Percentiles rank a stretch among this genome's conserved stretches.
phyloP scores from a whole-genome alignment of 1,140 invertebrate genomes.

The Ceratosolen solmsi region DNA sequence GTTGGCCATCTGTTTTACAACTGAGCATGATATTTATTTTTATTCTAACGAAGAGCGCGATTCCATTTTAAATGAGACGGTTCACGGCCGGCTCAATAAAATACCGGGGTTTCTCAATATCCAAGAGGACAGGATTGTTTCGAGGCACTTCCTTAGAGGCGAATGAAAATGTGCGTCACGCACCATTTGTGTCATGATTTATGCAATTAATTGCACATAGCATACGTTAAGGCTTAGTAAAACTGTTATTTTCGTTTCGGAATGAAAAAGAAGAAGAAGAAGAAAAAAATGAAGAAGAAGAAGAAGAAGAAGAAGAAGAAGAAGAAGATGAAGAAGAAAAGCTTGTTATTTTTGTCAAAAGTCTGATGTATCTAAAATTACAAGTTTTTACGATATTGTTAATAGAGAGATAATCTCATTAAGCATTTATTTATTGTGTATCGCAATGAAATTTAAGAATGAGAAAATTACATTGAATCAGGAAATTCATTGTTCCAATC shows the following conservation, averaged over 20 bases:
- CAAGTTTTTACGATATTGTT: not conserved
- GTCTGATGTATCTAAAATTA: not conserved
- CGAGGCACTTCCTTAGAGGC: too few species aligned
- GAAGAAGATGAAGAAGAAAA: too few species aligned
- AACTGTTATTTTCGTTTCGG: not conserved
- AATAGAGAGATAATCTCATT: not conserved
- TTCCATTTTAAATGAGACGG: not conserved
- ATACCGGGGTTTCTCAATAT: too few species aligned
- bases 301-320: too few species aligned
- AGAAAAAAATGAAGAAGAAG: too few species aligned
- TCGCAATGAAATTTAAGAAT: not conserved
- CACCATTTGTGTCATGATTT: too few species aligned
- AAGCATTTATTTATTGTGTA: too few species aligned
- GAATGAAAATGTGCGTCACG: too few species aligned
- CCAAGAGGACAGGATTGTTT: too few species aligned
- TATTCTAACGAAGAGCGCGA: not conserved
- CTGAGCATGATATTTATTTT: not conserved
- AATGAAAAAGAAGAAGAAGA: too few species aligned
- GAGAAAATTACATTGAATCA: not conserved
- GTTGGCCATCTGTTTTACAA: not conserved
- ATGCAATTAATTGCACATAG: too few species aligned
- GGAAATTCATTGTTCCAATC: not conserved
- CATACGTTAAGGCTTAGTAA: not conserved
- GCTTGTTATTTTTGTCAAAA: not conserved
- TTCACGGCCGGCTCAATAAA: too few species aligned